Conservation (phyloP, 1,140 invertebrate species). For the Zophobas morio region DNA sequence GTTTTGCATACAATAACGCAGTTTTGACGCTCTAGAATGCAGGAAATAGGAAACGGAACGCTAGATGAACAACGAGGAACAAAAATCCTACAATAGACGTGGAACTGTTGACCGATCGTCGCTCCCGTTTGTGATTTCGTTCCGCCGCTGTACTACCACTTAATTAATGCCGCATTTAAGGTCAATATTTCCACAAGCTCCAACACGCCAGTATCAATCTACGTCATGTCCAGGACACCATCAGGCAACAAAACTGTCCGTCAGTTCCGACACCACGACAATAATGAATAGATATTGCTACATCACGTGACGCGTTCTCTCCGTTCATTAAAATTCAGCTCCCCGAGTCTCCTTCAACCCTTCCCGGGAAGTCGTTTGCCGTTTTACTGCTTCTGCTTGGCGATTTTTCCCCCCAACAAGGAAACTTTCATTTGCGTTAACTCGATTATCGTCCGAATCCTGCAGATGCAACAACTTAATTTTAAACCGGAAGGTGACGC, state of each 20-base stretch:
- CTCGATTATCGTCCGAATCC: slow-evolving; percentile 8
- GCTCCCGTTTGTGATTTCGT: too few species aligned
- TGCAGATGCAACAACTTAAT: not conserved
- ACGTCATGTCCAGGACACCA: slow-evolving; percentile 5
- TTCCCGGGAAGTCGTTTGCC: slow-evolving; percentile 40
- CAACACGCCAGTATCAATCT: slow-evolving; percentile 12
- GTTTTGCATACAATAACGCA: slow-evolving; percentile 38
- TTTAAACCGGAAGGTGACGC: slow-evolving; percentile 37
- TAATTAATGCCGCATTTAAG: not conserved
- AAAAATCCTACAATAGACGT: too few species aligned
- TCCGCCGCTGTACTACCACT: not conserved
- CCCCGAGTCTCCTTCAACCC: slow-evolving; percentile 39
- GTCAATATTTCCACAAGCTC: slow-evolving; percentile 11
- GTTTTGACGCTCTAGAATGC: not conserved
- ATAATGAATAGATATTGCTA: slow-evolving; percentile 48
- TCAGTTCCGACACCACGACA: slow-evolving; percentile 17
- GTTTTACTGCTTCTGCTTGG: slow-evolving; percentile 40
- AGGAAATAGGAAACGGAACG: slow-evolving; percentile 5
- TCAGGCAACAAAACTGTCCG: slow-evolving; percentile 18
- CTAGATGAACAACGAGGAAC: not conserved
- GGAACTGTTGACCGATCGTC: too few species aligned
- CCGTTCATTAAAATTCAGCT: slow-evolving; percentile 46
- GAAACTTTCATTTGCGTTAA: slow-evolving; percentile 38
- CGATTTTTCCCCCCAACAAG: slow-evolving; percentile 29
- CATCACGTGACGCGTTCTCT: slow-evolving; percentile 42